Conservation (phyloP, 1,140 invertebrate genomes). For the Carposina sasakii region DNA sequence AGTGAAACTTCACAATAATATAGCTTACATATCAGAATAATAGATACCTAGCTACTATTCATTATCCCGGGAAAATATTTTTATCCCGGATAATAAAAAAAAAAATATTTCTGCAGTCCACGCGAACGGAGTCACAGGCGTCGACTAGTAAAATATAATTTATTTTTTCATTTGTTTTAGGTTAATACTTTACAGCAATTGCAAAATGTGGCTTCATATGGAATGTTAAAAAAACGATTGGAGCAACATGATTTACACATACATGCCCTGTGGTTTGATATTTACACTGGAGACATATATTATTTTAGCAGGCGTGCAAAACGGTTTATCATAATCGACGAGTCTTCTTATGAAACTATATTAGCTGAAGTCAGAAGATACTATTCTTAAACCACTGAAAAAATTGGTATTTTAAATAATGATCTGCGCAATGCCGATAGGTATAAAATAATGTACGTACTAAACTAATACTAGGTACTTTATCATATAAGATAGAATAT, state of each 20-base stretch:
- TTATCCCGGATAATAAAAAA: no score
- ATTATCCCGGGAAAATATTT: no score
- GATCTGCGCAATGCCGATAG: no score
- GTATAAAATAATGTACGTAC: no score
- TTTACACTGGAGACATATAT: constrained; percentile 96
- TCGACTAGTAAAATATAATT: background rate
- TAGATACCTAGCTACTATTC: no score
- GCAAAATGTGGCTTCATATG: constrained; percentile 95
- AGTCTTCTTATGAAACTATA: constrained; percentile 82
- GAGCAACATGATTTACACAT: constrained; percentile 88
- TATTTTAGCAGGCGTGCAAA: constrained; percentile 92
- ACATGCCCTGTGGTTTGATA: constrained; percentile 97
- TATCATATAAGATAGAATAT: no score
- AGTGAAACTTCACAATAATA: no score
- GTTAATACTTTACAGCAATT: constrained; percentile 95
- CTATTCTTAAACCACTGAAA: constrained; percentile 77
- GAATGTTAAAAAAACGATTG: constrained; percentile 89
- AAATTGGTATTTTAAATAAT: no score
- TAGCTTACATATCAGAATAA: no score
- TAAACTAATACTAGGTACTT: no score
- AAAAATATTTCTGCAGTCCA: no score
- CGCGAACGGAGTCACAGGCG: no score
- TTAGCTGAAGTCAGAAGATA: constrained; percentile 85
- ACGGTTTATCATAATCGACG: constrained; percentile 88
- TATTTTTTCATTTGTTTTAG: constrained; percentile 63